phyloP scores from a whole-genome alignment of 2,888 invertebrate species.

The Aradus depressus region DNA sequence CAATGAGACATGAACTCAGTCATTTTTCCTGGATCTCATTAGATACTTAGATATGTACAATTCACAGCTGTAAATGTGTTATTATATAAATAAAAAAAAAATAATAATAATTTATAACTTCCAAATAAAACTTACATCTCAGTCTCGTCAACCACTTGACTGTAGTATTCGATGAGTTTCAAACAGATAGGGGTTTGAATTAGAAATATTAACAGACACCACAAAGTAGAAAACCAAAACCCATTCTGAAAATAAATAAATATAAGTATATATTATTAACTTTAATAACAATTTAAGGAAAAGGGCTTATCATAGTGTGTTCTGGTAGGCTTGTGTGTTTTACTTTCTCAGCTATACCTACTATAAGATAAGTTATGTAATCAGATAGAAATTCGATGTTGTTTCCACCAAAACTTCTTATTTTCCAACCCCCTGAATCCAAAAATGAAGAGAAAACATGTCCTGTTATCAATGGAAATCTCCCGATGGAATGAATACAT shows the following conservation, averaged over 20 bases:
- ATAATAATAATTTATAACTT: background rate
- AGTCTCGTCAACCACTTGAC: constrained; percentile 27
- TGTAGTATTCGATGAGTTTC: constrained; percentile 36
- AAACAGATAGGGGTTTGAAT: constrained; percentile 44
- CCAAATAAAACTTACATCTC: constrained; percentile 22
- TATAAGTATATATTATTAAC: constrained; percentile 6
- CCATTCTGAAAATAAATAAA: constrained; percentile 47
- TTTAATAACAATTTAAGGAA: background rate
- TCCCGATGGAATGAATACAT: no score
- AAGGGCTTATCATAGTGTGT: no score
- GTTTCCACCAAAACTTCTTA: no score
- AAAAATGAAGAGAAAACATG: no score
- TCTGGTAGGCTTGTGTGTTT: no score
- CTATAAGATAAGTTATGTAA: no score
- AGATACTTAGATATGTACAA: background rate
- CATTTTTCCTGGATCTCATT: background rate
- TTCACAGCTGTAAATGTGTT: background rate
- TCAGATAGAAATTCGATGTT: no score
- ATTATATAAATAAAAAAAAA: background rate
- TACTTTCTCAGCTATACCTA: no score
- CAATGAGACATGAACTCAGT: no score
- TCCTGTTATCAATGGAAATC: no score
- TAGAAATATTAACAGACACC: constrained; percentile 48
- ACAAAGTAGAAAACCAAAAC: constrained; percentile 55
- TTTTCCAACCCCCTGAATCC: no score